Percentiles rank a stretch among this genome's conserved stretches.
These are phyloP conservation scores for Lydus trimaculatus DNA, from an alignment of 2,888 invertebrate species.

Conservation along the genomic window DNA sequence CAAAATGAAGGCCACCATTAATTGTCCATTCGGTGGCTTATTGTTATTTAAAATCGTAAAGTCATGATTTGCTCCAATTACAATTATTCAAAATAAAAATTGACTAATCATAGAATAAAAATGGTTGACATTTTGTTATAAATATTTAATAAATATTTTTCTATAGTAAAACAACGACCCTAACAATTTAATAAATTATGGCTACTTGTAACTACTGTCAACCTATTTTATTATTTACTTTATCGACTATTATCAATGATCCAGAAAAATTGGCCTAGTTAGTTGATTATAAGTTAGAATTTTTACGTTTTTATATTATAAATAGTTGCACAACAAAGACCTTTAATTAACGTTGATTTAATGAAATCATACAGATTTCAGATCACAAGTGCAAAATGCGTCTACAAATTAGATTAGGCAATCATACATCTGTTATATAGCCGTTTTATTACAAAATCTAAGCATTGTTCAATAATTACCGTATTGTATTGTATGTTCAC, in stretches of 20 bases:
- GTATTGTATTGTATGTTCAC: neutral
- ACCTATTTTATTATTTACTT: neutral
- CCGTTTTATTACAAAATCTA: neutral
- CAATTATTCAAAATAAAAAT: neutral
- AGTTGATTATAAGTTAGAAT: neutral
- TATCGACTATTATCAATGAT: neutral
- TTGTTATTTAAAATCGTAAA: conserved; percentile 14
- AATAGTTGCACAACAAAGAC: neutral
- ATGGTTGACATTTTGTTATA: neutral
- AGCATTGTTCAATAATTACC: neutral
- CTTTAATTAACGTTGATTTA: neutral
- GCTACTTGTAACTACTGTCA: neutral
- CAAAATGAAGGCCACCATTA: conserved; percentile 22
- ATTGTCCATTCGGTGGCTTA: conserved; percentile 16
- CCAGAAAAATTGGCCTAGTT: neutral
- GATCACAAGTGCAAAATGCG: neutral
- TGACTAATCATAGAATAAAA: neutral
- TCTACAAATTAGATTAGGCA: neutral
- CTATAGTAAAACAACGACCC: neutral
- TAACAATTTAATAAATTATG: neutral
- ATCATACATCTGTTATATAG: neutral
- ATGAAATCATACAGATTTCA: neutral
- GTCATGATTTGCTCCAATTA: conserved; percentile 17
- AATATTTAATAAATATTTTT: neutral
- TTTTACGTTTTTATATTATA: neutral